Base-by-base conservation (phyloP, 2,113 vertebrate species). In the Tamias sibiricus region DNA sequence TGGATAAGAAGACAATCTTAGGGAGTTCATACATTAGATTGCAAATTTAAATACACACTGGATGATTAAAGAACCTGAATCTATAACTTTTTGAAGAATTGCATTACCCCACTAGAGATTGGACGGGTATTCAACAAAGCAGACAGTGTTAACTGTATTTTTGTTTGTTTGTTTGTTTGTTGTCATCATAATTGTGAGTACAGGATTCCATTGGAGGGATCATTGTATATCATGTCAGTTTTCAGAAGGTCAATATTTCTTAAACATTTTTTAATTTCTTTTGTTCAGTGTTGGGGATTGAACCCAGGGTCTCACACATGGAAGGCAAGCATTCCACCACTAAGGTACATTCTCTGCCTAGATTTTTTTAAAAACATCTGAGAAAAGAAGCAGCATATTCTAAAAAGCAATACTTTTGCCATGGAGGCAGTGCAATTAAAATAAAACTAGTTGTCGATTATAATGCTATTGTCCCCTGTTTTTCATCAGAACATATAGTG, bases 401-500 rank as follows among this genome's bases (percentile, higher is more conserved):
- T 81, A 14, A 94, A 91, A 84, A 96, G 32, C 12, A 84, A n/a
- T 84, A 8, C 2, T 49, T 92, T 40, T 42, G 9, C 20, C 19
- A 11, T 32, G 30, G 37, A 62, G 20, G 12, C 37, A 0, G 2
- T 32, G 6, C n/a, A 42, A 49, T 76, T 79, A 95, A 85, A 59
- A 94, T 54, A 8, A 90, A 77, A 42, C 4, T 52, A 28, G 7
- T 3, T 77, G 8, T 66, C 13, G 86, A 32, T 68, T 69, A 54
- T 87, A 91, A 54, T 30, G 84, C 2, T 19, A 83, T 32, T 44
- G 59, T 6, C 5, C 9, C 6, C n/a, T 92, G 64, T 28, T 37
- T 52, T 88, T 86, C 71, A 62, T 92, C 16, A 86, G 35, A 74
- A 84, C 17, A 95, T 85, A 80, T 42, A 87, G 26, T 87, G 95